phyloP scores from a whole-genome alignment of 2,888 invertebrate genomes.

The Noctua comes region DNA sequence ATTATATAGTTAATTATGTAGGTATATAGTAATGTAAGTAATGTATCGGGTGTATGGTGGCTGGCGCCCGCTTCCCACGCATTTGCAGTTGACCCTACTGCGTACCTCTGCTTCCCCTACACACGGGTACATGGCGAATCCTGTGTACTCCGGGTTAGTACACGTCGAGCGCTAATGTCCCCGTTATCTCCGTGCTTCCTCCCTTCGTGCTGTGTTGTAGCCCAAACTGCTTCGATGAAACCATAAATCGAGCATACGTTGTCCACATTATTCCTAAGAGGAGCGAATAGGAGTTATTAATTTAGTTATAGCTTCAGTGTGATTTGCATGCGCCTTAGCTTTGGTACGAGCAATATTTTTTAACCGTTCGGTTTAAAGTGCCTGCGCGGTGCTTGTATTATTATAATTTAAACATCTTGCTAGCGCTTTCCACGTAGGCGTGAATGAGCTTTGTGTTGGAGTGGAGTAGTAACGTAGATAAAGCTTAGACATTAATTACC shows the following conservation, averaged over 20 bases:
- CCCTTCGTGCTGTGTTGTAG: conserved; percentile 69
- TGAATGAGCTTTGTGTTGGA: conserved; percentile 42
- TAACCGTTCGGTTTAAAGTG: conserved; percentile 39
- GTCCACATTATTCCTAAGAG: neutral
- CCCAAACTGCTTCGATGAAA: conserved; percentile 66
- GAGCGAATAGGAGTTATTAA: neutral
- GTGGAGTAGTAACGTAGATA: conserved; percentile 33
- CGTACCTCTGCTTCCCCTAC: conserved; percentile 70
- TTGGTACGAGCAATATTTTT: conserved; percentile 25
- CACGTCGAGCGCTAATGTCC: conserved; percentile 79
- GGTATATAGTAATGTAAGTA: conserved; percentile 39
- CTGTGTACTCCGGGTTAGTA: conserved; percentile 74
- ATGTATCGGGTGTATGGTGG: conserved; percentile 47
- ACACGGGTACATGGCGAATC: conserved; percentile 72
- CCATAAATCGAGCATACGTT: conserved; percentile 57
- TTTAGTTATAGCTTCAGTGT: neutral
- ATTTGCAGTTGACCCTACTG: conserved; percentile 74
- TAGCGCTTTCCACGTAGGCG: conserved; percentile 50
- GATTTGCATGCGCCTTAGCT: conserved; percentile 37
- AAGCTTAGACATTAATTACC: conserved; percentile 54
- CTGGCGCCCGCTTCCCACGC: conserved; percentile 77
- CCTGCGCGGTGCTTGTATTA: conserved; percentile 41
- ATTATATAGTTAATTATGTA: conserved; percentile 58
- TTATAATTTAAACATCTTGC: conserved; percentile 51
- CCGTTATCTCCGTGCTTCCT: conserved; percentile 77